Evolutionary conservation across 2,113 vertebrate genomes (phyloP), one percentile per base, ranked within the genome.

Genomic region (Variabilichromis moorii): DNA sequence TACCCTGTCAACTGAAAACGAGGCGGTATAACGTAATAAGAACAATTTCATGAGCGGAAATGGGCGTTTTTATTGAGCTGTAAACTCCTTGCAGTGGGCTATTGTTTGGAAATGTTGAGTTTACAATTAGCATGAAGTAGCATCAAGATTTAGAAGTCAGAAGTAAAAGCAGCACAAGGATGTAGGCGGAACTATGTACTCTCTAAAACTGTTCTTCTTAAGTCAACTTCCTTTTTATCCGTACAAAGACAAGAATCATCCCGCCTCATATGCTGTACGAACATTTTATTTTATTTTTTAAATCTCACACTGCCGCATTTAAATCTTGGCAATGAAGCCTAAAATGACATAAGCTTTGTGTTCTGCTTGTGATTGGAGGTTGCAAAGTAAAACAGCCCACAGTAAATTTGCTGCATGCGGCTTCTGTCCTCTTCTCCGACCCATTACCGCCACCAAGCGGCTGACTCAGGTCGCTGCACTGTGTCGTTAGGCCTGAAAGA

Each of bases 391-490:
- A 42, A 26, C 12, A 71, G 66, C 37, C 9, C 42, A 76, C 24
- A 31, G 42, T 76, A 50, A 47, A 76, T 47, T 11, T 47, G 24
- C 71, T 17, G 42, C 14, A 28, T 21, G 42, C 71, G 4, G 21
- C 42, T 28, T 28, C 42, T 50, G 24, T n/a, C 10, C 14, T 55
- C 5, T 61, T 54, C 26, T 73, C 86, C 33, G 84, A 13, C 4
- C 8, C 80, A 79, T 37, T 47, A 89, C 21, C 90, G 89, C 92
- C 94, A 80, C 91, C 87, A 4, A 57, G 87, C 45, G 94, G 87
- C 40, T 8, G 8, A 7, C 3, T 3, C 2, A 9, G 1, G 21
- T 1, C 10, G 45, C 90, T 90, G 3, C 91, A 84, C 1, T 3
- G 11, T 73, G 14, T 4, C 13, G 1, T 10, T 13, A 4, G 50